These are phyloP conservation scores for Protobothrops flavoviridis DNA, from an alignment of 2,113 vertebrate genomes.

Conservation along the genomic window DNA sequence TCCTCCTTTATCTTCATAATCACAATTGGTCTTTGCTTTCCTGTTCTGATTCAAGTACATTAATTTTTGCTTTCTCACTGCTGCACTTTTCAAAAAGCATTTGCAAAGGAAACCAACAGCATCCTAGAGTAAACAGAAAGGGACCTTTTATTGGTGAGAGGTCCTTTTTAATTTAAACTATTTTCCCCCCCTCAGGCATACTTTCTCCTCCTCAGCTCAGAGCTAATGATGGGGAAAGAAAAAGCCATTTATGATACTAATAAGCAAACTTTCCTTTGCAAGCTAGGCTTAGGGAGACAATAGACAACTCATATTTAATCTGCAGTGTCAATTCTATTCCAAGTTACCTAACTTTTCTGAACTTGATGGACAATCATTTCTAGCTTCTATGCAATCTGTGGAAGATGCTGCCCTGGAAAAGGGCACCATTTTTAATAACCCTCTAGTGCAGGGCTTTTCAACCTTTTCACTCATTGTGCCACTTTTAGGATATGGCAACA, in stretches of 20 bases:
- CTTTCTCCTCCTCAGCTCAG: background rate
- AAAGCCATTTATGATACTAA: background rate
- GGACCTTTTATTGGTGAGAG: background rate
- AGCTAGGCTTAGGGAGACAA: background rate
- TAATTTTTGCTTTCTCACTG: background rate
- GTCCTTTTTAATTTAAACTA: background rate
- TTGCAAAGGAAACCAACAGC: background rate
- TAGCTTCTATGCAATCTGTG: background rate
- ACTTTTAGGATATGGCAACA: too few species aligned
- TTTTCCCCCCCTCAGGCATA: background rate
- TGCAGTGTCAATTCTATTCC: background rate
- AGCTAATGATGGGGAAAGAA: background rate
- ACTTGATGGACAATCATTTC: background rate
- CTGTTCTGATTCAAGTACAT: background rate
- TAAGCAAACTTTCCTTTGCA: background rate
- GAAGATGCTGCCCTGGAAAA: background rate
- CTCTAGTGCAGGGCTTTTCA: background rate
- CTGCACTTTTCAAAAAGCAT: background rate
- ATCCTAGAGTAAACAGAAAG: background rate
- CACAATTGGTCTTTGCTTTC: background rate
- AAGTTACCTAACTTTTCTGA: background rate
- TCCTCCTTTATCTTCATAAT: constrained; percentile 6
- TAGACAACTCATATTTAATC: background rate
- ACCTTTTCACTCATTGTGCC: too few species aligned
- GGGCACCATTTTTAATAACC: background rate